phyloP scores from a whole-genome alignment of 1,140 invertebrate genomes.

The Drosophila pseudoananassae region DNA sequence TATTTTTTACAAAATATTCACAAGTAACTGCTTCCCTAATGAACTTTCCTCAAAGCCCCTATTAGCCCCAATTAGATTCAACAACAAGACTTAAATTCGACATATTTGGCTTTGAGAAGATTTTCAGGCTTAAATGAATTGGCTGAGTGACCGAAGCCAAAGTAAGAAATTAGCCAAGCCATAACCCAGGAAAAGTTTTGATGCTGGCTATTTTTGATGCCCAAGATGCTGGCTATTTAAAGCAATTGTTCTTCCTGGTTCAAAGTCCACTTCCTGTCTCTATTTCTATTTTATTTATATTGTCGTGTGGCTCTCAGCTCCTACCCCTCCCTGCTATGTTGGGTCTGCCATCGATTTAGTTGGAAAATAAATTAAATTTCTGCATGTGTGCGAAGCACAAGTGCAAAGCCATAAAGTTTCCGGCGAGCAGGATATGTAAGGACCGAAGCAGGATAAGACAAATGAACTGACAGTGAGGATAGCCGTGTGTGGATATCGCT shows the following conservation, averaged over 20 bases:
- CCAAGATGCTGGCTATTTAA: constrained; percentile 47
- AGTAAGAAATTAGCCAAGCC: constrained; percentile 45
- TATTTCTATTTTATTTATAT: constrained; percentile 19
- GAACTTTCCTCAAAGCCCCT: no score
- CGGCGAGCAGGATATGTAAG: constrained; percentile 5
- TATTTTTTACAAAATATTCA: not conserved
- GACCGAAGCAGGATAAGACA: constrained; percentile 53
- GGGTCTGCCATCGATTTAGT: constrained; percentile 70
- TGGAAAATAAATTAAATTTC: constrained; percentile 76
- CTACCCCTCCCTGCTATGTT: constrained; percentile 8
- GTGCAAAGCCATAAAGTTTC: constrained; percentile 57
- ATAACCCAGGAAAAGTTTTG: constrained; percentile 43
- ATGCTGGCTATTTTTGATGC: constrained; percentile 46
- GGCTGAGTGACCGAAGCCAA: constrained; percentile 16
- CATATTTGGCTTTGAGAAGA: constrained; percentile 8
- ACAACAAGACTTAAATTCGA: not conserved
- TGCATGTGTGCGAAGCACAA: constrained; percentile 2
- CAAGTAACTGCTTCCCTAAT: no score
- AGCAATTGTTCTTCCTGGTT: constrained; percentile 36
- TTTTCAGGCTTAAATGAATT: constrained; percentile 16
- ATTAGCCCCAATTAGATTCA: no score
- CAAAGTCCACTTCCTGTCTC: constrained; percentile 10
- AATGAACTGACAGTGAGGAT: constrained; percentile 59
- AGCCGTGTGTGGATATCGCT: constrained; percentile 4
- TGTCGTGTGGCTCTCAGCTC: not conserved